Conservation (phyloP, 2,888 invertebrate genomes). For the Drosophila mulleri region DNA sequence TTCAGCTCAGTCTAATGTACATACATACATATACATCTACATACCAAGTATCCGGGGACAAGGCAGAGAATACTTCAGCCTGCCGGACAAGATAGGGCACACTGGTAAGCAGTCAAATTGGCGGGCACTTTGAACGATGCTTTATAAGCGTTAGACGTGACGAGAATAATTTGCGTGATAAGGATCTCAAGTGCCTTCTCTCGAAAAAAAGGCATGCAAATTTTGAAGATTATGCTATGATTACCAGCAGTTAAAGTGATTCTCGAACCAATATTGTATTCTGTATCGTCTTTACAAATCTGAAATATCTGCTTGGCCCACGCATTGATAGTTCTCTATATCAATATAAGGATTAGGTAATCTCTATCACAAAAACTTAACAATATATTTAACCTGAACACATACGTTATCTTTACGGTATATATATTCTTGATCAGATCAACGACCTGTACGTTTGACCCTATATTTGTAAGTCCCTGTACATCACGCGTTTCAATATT, state of each 20-base stretch:
- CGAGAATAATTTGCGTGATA: conserved; percentile 82
- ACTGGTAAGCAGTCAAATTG: conserved; percentile 60
- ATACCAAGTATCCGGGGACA: conserved; percentile 12
- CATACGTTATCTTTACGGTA: no score
- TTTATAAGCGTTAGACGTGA: conserved; percentile 79
- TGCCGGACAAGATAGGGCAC: conserved; percentile 26
- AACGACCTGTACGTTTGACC: no score
- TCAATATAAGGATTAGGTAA: not conserved
- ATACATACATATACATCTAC: conserved; percentile 15
- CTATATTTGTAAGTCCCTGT: no score
- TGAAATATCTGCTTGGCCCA: conserved; percentile 17
- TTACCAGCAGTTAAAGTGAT: conserved; percentile 81
- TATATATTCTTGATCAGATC: no score
- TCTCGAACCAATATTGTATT: conserved; percentile 36
- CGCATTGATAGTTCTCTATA: conserved; percentile 12
- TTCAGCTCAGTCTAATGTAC: conserved; percentile 61
- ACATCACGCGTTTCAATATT: no score
- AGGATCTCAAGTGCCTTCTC: conserved; percentile 76
- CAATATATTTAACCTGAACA: no score
- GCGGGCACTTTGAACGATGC: conserved; percentile 64
- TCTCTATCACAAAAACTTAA: no score
- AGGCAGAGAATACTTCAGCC: conserved; percentile 27
- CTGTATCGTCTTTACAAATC: conserved; percentile 4
- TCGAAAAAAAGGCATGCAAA: conserved; percentile 80
- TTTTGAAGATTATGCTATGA: conserved; percentile 83